These are phyloP conservation scores for Seriola quinqueradiata DNA, from an alignment of 2,113 vertebrate species.

Conservation along the genomic window DNA sequence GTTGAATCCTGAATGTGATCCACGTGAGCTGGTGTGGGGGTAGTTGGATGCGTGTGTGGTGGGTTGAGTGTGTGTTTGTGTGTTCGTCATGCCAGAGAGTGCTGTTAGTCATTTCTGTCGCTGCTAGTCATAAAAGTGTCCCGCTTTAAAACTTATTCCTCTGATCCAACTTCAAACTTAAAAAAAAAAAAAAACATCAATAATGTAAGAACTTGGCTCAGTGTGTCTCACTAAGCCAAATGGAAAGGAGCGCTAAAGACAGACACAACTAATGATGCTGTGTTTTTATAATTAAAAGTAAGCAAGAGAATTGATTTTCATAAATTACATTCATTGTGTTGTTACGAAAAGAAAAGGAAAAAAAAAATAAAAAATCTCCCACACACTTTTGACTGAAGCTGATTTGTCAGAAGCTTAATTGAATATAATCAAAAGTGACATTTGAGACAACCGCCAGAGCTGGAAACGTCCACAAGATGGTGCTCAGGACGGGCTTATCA, in stretches of 20 bases:
- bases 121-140: slow-evolving; percentile 14
- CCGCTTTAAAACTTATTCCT: slow-evolving; percentile 10
- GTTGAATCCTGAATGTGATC: slow-evolving; percentile 46
- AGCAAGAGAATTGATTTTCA: slow-evolving; percentile 25
- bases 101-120: slow-evolving; percentile 31
- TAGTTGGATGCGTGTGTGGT: not conserved
- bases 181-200: not conserved
- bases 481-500: slow-evolving; percentile 64
- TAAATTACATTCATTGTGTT: not conserved
- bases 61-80: not conserved
- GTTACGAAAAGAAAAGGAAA: not conserved
- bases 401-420: slow-evolving; percentile 25
- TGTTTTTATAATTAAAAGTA: slow-evolving; percentile 20
- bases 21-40: slow-evolving; percentile 28
- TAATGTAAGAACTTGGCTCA: slow-evolving; percentile 13
- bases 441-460: slow-evolving; percentile 19
- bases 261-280: slow-evolving; percentile 13
- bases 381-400: slow-evolving; percentile 19
- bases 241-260: not conserved
- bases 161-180: slow-evolving; percentile 29
- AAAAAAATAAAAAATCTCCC: not conserved
- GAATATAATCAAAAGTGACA: slow-evolving; percentile 40
- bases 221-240: not conserved
- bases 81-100: slow-evolving; percentile 16
- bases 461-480: slow-evolving; percentile 74